A percentile compares a stretch with the other conserved stretches of the same genome.
Evolutionary conservation across 2,888 invertebrate genomes (phyloP).

Genomic region (Eledone cirrhosa): DNA sequence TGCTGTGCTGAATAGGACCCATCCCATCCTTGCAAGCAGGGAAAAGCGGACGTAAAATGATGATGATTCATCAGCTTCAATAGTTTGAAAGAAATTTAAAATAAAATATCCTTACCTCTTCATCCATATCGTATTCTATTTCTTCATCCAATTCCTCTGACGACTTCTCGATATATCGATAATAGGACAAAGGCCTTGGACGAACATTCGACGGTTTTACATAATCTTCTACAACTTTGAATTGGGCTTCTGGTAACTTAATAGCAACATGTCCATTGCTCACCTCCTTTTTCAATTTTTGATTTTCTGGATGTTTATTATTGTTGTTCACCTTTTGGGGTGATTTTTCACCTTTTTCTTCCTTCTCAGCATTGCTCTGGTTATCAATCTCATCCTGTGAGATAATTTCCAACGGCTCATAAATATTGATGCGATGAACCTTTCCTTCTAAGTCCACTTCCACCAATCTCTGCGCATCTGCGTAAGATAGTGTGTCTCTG

Average conservation of each 20-base stretch:
- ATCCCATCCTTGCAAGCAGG: too few relatives aligned
- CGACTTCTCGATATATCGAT: slow-evolving; percentile 90
- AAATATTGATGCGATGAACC: slow-evolving; percentile 73
- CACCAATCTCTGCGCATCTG: slow-evolving; percentile 85
- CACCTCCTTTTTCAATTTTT: slow-evolving; percentile 50
- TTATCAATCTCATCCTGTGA: slow-evolving; percentile 65
- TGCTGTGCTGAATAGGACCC: too few relatives aligned
- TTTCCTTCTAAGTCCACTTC: slow-evolving; percentile 87
- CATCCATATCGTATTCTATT: slow-evolving; percentile 96
- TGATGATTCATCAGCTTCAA: too few relatives aligned
- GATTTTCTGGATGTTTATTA: slow-evolving; percentile 41
- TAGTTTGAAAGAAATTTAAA: too few relatives aligned
- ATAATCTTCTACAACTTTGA: slow-evolving; percentile 78
- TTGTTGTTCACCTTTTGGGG: slow-evolving; percentile 39
- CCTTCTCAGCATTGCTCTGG: slow-evolving; percentile 63
- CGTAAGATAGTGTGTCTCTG: slow-evolving; percentile 81
- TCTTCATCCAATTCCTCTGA: slow-evolving; percentile 92
- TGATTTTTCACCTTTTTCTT: slow-evolving; percentile 61
- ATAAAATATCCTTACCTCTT: slow-evolving; percentile 73
- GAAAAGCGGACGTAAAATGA: too few relatives aligned
- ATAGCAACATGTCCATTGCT: slow-evolving; percentile 41
- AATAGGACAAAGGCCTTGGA: slow-evolving; percentile 83
- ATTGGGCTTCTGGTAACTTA: slow-evolving; percentile 78
- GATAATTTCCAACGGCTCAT: slow-evolving; percentile 68
- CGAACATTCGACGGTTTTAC: slow-evolving; percentile 82